phyloP scores from a whole-genome alignment of 2,797 vertebrate species.

The Pteronotus mesoamericanus region DNA sequence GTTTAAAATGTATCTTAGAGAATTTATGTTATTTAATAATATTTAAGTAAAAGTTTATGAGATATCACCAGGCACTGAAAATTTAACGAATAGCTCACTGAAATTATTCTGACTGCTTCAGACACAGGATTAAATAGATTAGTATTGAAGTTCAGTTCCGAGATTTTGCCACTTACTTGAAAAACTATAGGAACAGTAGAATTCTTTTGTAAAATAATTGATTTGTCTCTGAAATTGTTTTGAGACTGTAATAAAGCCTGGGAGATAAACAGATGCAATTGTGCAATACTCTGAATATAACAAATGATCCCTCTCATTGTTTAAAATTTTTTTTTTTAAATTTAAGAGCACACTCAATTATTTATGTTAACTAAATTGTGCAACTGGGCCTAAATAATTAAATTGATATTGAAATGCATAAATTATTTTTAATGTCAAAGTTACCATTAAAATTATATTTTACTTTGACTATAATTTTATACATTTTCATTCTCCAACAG shows the following conservation, averaged over 20 bases:
- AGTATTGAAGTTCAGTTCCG: not conserved
- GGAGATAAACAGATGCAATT: slow-evolving; percentile 11
- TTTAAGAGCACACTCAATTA: slow-evolving; percentile 34
- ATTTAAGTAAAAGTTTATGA: slow-evolving; percentile 48
- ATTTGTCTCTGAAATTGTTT: slow-evolving; percentile 28
- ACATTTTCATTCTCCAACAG: slow-evolving; percentile 34
- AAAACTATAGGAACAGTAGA: not conserved
- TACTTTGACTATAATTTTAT: slow-evolving; percentile 40
- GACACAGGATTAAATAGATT: slow-evolving; percentile 18
- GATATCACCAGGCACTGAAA: not conserved
- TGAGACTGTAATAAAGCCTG: not conserved
- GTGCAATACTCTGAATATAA: not conserved
- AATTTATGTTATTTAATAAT: slow-evolving; percentile 28
- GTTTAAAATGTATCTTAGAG: slow-evolving; percentile 37
- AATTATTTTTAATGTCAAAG: slow-evolving; percentile 48
- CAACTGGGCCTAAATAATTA: slow-evolving; percentile 14
- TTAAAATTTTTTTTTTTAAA: not conserved
- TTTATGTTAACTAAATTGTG: slow-evolving; percentile 9
- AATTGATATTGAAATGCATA: slow-evolving; percentile 43
- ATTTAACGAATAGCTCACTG: slow-evolving; percentile 18
- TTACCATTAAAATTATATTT: slow-evolving; percentile 61
- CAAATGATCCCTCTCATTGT: slow-evolving; percentile 14
- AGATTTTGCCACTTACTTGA: slow-evolving; percentile 11
- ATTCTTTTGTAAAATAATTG: slow-evolving; percentile 28
- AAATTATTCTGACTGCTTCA: slow-evolving; percentile 51